Evolutionary conservation across 30 jellyfish, hydroid and myxozoan species (phyloP), one percentile per base, ranked within the genome.

Genomic region (Aurelia sp.): DNA sequence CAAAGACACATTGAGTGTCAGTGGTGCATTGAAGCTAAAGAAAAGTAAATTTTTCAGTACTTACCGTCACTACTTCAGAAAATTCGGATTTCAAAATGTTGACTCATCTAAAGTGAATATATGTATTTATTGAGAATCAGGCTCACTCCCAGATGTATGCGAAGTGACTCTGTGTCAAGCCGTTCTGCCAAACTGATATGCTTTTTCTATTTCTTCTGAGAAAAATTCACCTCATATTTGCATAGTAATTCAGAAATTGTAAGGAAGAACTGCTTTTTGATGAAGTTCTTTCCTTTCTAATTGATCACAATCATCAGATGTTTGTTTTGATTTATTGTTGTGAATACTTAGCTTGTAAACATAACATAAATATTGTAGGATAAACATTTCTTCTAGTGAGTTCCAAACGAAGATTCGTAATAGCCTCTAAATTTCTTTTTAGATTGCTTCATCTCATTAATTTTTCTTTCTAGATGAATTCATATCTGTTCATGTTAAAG

Each of bases 1-100:
- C 23, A 78, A 83, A 47, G 98, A 93, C 52, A 65, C 91, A 6
- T 40, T 93, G n/a, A 82, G 86, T 76, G 90, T 84, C 35, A 67
- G 97, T 69, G 98, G 98, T 18, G 91, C 97, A 11, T 62, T 93
- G 72, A 73, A 67, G 40, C 60, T 92, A 16, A 47, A 41, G 52
- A 79, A 68, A 79, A 97, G 98, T 92, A 60, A 6, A 89, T 19
- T 21, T 13, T 9, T 44, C 9, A 5, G 10, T 44, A 5, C 15
- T 44, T 44, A 44, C 55, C 16, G 10, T 44, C 55, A 44, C 9
- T 44, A 5, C 55, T 44, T 44, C 15, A 44, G 15, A 44, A 44
- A 44, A 44, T 7, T 44, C 16, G 10, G 10, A 6, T 10, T 44
- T 8, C 3, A 44, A 44, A 44, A 44, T 44, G 13, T 44, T 44